Conservation (phyloP, 2,797 vertebrate genomes). For the Cheracebus regulus region DNA sequence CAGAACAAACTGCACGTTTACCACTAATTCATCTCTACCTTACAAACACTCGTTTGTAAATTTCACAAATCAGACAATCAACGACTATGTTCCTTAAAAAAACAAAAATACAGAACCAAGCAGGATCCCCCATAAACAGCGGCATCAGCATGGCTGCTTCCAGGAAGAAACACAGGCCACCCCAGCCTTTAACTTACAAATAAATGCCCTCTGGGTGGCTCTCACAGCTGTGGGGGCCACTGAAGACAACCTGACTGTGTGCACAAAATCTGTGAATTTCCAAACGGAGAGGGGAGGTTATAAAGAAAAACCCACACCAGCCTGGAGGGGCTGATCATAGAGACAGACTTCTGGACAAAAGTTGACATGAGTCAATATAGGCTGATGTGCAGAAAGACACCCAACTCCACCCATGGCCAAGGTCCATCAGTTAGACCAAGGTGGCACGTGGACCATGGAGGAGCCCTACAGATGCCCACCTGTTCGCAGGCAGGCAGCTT, state of each 20-base stretch:
- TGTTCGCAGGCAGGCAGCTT: background rate
- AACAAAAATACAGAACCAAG: background rate
- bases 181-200: background rate
- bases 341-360: background rate
- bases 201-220: background rate
- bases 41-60: background rate
- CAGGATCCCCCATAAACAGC: background rate
- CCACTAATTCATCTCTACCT: background rate
- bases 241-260: accelerated
- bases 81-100: background rate
- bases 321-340: no score
- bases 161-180: accelerated
- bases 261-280: background rate
- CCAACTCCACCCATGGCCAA: accelerated
- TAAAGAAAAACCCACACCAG: background rate
- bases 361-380: background rate
- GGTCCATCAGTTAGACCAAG: background rate
- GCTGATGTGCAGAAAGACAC: background rate
- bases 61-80: background rate
- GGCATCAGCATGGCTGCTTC: accelerated
- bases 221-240: background rate
- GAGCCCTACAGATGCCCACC: no score
- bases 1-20: background rate
- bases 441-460: background rate
- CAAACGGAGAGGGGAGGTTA: background rate